Base-by-base conservation (phyloP, 2,113 vertebrate species). In the Rousettus leschenaultii region DNA sequence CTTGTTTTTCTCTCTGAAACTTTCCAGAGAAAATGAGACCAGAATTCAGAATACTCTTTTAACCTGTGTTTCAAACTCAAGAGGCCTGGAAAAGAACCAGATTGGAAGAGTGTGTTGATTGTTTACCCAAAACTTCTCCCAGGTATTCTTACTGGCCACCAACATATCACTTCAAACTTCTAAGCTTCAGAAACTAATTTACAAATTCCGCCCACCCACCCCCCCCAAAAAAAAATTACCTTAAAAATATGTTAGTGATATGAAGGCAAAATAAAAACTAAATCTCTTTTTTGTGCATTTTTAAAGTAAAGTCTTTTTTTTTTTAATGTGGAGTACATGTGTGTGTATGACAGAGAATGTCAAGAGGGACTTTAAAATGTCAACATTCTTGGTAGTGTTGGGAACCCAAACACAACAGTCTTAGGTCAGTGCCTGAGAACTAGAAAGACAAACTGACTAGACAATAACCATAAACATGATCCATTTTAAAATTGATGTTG, bases 321-420 rank as follows among this genome's bases (percentile, higher is more conserved):
- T 93, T 86, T 93, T 84, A 82, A 63, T 74, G 43, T 45, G 51
- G 5, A 68, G 74, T 57, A 38, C 74, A 16, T 10, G 8, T 45
- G 24, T 55, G 10, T 35, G 33, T 38, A 0, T 28, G 13, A 78
- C 35, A 82, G 26, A 78, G 26, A 48, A 15, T 43, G n/a, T 30
- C 65, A 35, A 87, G 48, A 68, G 51, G n/a, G 51, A 92, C 33
- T 80, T 86, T 59, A 40, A 94, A 91, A 92, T 70, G 70, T 86
- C 89, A 97, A 94, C 80, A 92, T 94, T 95, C 74, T 82, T 2
- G 0, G 85, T 95, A 66, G 96, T 88, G 84, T 86, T 92, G 86
- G 94, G 87, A 91, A 95, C 88, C n/a, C 87, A 96, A 92, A 95
- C 90, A 97, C 48, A 93, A 48, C 51, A 86, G 80, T 68, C 90